A percentile compares a stretch with the other conserved stretches of the same genome.
Evolutionary conservation across 2,797 vertebrate genomes (phyloP).

Genomic region (Zalophus californianus): DNA sequence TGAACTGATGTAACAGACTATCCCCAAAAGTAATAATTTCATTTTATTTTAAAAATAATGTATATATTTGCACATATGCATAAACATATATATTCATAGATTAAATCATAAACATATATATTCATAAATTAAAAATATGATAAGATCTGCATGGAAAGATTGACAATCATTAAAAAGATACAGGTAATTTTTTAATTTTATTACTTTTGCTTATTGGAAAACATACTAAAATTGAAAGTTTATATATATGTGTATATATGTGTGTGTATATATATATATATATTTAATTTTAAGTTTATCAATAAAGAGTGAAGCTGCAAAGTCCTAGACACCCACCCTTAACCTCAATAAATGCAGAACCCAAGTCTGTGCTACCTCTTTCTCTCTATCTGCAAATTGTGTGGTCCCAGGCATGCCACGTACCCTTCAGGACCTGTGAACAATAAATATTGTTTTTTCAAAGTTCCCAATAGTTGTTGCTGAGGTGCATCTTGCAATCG

Average conservation of each 20-base stretch:
- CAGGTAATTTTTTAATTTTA: neutral
- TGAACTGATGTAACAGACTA: neutral
- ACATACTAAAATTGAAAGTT: neutral
- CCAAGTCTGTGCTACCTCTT: neutral
- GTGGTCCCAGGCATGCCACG: neutral
- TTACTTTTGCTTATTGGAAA: neutral
- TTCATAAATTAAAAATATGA: neutral
- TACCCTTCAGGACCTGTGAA: neutral
- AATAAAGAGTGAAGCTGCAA: neutral
- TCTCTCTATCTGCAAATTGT: neutral
- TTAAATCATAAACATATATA: neutral
- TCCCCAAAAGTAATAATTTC: neutral
- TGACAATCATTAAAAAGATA: neutral
- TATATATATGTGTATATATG: neutral
- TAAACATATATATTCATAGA: neutral
- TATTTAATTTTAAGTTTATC: neutral
- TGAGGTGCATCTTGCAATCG: neutral
- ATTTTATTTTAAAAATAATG: neutral
- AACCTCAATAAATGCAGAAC: neutral
- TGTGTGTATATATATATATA: neutral
- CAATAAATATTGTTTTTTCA: neutral
- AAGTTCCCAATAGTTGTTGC: neutral
- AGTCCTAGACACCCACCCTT: neutral
- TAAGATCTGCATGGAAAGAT: neutral
- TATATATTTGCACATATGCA: neutral